These are phyloP conservation scores for Stegodyphus mimosarum DNA, from an alignment of 1,140 invertebrate species.

Conservation along the genomic window DNA sequence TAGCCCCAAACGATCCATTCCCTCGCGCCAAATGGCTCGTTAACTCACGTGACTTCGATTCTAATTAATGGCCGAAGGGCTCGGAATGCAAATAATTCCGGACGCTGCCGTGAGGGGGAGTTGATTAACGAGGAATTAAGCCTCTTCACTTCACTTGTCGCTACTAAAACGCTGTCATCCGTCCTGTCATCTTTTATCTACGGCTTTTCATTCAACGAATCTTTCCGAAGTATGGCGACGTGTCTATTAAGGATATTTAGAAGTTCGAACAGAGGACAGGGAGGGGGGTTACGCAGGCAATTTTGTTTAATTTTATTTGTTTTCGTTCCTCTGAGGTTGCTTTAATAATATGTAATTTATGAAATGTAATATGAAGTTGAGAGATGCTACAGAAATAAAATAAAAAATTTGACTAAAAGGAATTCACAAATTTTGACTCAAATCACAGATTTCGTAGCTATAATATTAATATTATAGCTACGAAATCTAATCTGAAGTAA, in stretches of 20 bases:
- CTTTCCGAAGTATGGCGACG: constrained; percentile 1
- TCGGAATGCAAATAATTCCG: constrained; percentile 59
- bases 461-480: too few relatives aligned
- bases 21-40: constrained; percentile 16
- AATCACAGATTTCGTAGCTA: too few relatives aligned
- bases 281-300: background rate
- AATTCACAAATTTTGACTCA: too few relatives aligned
- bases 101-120: constrained; percentile 46
- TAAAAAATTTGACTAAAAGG: too few relatives aligned
- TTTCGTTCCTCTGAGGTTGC: too few relatives aligned
- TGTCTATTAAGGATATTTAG: constrained; percentile 1
- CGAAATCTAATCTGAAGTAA: too few relatives aligned
- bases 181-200: constrained; percentile 58
- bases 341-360: too few relatives aligned
- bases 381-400: too few relatives aligned
- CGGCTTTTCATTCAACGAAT: constrained; percentile 23
- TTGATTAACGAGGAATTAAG: constrained; percentile 61
- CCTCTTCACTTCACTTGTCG: constrained; percentile 58
- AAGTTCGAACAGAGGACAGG: background rate
- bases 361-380: too few relatives aligned
- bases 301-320: background rate
- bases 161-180: constrained; percentile 51
- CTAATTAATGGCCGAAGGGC: constrained; percentile 59
- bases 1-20: constrained; percentile 3
- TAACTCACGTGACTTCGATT: constrained; percentile 53